phyloP scores from a whole-genome alignment of 1,140 invertebrate species.

The Drosophila nannoptera region DNA sequence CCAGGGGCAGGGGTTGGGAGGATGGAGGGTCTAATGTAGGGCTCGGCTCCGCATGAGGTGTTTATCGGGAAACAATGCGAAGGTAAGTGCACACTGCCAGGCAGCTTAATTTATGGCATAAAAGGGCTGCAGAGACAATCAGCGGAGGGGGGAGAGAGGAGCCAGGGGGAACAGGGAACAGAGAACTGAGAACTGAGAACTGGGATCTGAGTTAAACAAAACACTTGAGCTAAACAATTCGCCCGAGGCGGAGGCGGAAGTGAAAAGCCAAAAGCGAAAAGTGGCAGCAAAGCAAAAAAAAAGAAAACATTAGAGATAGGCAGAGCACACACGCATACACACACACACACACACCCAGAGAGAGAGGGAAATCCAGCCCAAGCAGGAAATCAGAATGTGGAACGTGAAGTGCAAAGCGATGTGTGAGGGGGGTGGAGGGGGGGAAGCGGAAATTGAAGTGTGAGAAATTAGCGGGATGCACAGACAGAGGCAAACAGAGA shows the following conservation, averaged over 20 bases:
- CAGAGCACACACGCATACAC: not conserved
- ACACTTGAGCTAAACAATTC: conserved; percentile 47
- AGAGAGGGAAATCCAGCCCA: conserved; percentile 4
- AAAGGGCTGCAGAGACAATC: conserved; percentile 9
- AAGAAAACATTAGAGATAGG: not conserved
- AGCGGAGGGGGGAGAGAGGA: not conserved
- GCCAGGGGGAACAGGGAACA: not conserved
- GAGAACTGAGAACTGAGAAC: conserved; percentile 12
- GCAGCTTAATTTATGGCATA: conserved; percentile 59
- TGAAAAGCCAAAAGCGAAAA: conserved; percentile 48
- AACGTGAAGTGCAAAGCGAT: conserved; percentile 42
- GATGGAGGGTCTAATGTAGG: conserved; percentile 24
- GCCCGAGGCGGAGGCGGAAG: conserved; percentile 43
- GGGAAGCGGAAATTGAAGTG: conserved; percentile 67
- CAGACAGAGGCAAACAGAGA: conserved; percentile 19
- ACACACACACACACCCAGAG: not conserved
- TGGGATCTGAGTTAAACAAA: conserved; percentile 26
- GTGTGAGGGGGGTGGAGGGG: conserved; percentile 25
- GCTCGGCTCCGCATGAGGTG: conserved; percentile 43
- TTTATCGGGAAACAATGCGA: conserved; percentile 47
- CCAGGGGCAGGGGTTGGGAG: conserved; percentile 13
- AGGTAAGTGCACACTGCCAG: conserved; percentile 63
- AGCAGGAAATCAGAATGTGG: conserved; percentile 52
- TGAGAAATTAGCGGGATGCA: conserved; percentile 66
- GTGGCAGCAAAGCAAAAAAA: conserved; percentile 6